Base-by-base conservation (phyloP, 2,113 vertebrate genomes). In the Daphoenositta chrysoptera region DNA sequence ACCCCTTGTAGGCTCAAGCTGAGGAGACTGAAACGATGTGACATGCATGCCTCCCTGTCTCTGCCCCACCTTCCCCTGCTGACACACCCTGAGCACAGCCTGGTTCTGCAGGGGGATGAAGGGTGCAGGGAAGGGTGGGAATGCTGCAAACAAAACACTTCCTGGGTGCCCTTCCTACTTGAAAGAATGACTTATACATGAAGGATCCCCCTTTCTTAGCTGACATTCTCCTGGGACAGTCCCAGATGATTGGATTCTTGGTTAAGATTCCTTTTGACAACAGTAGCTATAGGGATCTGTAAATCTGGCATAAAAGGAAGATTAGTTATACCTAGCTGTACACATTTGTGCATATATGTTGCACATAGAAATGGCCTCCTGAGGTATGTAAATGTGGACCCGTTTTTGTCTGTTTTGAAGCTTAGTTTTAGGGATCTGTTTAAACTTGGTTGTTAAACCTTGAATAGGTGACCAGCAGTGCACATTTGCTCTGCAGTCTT, bases 121-220 rank as follows among this genome's bases (percentile, higher is more conserved):
- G 26, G 0, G 2, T 37, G 4, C 1, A 1, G 27, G 17, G 12
- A 50, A 3, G 1, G 5, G 20, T 51, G 26, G 44, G 30, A 92
- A 66, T 33, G 47, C 30, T 58, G 39, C 45, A 70, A 63, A 73
- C 15, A 78, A 66, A 89, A 3, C 10, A 19, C 10, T 69, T 70
- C 30, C 51, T 75, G 35, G 6, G 22, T 40, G 19, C 6, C 13
- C 19, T 81, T 94, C 37, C 48, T 47, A 15, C 12, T 14, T 64
- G 48, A 73, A 33, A 37, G 65, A 66, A 87, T 21, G 19, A 63
- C 27, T 77, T 44, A 10, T 4, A 33, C 1, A 6, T 21, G 26
- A 87, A 77, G 11, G 19, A 70, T 54, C 10, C 5, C 30, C 7
- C 4, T 61, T 72, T 72, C 64, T 71, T 51, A 75, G 30, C n/a